These are phyloP conservation scores for Hycleus cichorii DNA, from an alignment of 1,140 invertebrate genomes.

Conservation along the genomic window DNA sequence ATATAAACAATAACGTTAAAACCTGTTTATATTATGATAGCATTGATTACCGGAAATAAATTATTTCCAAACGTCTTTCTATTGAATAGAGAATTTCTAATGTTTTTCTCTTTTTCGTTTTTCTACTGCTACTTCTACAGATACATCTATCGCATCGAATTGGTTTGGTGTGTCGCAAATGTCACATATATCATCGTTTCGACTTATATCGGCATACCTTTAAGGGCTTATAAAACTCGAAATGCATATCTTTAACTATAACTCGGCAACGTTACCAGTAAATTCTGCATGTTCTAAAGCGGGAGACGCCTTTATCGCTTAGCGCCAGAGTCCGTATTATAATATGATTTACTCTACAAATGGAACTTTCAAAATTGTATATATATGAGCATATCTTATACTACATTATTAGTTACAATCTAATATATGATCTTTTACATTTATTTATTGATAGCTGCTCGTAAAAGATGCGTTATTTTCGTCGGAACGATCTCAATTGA, in stretches of 20 bases:
- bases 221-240: slow-evolving; percentile 29
- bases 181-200: slow-evolving; percentile 25
- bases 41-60: too few species aligned
- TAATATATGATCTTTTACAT: slow-evolving; percentile 2
- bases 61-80: too few species aligned
- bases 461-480: too few species aligned
- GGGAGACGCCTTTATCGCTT: slow-evolving; percentile 30
- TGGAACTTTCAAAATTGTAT: slow-evolving; percentile 18
- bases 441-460: too few species aligned
- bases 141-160: neutral
- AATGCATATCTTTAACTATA: slow-evolving; percentile 28
- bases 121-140: too few species aligned
- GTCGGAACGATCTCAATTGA: too few species aligned
- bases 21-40: too few species aligned
- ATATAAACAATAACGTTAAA: too few species aligned
- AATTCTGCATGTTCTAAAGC: slow-evolving; percentile 24
- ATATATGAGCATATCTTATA: slow-evolving; percentile 21
- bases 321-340: slow-evolving; percentile 29
- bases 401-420: slow-evolving; percentile 8
- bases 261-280: slow-evolving; percentile 24
- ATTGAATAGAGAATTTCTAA: too few species aligned
- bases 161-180: neutral
- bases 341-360: slow-evolving; percentile 30
- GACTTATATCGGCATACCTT: slow-evolving; percentile 26
- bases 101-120: too few species aligned